A percentile compares a stretch with the other conserved stretches of the same genome.
Conservation (phyloP, 2,888 invertebrate genomes). For the Lumbricus terrestris region DNA sequence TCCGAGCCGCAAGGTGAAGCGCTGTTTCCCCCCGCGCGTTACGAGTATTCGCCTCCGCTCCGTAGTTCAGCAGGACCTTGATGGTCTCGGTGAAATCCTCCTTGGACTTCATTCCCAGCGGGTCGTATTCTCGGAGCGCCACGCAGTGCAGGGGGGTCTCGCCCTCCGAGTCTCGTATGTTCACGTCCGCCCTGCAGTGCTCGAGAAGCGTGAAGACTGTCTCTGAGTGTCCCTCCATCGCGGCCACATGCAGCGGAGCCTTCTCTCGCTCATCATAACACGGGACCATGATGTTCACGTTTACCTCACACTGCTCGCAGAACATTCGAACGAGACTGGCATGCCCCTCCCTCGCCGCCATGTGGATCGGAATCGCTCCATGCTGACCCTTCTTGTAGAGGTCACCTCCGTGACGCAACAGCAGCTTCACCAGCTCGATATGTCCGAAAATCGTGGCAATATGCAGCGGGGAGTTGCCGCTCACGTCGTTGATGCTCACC, state of each 20-base stretch:
- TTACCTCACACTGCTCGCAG: conserved; percentile 33
- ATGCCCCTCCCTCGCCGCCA: conserved; percentile 42
- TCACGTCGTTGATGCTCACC: conserved; percentile 33
- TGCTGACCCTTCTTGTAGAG: conserved; percentile 39
- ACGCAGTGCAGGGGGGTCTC: conserved; percentile 39
- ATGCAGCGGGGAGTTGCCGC: conserved; percentile 40
- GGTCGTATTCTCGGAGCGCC: conserved; percentile 39
- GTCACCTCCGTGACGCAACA: conserved; percentile 39
- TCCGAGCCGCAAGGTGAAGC: conserved; percentile 40
- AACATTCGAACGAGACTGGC: conserved; percentile 36
- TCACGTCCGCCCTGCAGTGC: conserved; percentile 38
- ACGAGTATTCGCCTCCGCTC: conserved; percentile 36
- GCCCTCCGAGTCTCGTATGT: conserved; percentile 39
- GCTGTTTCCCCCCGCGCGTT: conserved; percentile 41
- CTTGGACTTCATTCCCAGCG: conserved; percentile 42
- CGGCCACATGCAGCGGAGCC: conserved; percentile 41
- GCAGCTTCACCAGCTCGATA: conserved; percentile 38
- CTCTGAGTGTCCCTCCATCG: conserved; percentile 39
- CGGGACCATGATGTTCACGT: conserved; percentile 40
- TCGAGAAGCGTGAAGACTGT: conserved; percentile 35
- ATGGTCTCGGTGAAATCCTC: conserved; percentile 41
- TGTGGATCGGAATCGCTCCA: conserved; percentile 42
- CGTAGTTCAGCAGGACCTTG: conserved; percentile 37
- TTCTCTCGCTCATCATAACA: conserved; percentile 41
- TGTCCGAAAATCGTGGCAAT: conserved; percentile 42